phyloP scores from a whole-genome alignment of 2,113 vertebrate genomes.

The Coturnix japonica region DNA sequence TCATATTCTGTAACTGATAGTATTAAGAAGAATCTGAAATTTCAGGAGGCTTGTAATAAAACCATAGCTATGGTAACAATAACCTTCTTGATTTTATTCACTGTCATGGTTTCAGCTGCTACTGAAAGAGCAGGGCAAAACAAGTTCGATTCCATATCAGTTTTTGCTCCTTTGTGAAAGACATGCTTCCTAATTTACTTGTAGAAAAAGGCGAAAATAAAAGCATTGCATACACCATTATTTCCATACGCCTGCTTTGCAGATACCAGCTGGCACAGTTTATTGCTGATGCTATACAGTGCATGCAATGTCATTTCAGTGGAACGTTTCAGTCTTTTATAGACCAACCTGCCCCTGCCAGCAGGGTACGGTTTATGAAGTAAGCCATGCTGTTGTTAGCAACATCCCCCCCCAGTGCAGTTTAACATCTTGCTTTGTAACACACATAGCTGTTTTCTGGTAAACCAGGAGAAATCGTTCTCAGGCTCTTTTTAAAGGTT shows the following conservation, averaged over 20 bases:
- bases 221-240: accelerated
- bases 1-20: background rate
- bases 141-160: background rate
- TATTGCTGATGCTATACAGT: background rate
- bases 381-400: background rate
- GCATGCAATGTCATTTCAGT: background rate
- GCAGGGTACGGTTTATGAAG: background rate
- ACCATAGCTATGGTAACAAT: background rate
- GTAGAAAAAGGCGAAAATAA: background rate
- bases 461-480: background rate
- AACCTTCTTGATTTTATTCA: background rate
- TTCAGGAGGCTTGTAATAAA: background rate
- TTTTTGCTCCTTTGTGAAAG: background rate
- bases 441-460: background rate
- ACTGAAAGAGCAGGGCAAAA: accelerated
- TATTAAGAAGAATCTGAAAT: background rate
- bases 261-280: background rate
- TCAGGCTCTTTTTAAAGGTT: background rate
- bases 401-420: background rate
- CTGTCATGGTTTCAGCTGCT: background rate
- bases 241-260: background rate
- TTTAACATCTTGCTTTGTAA: background rate
- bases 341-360: background rate
- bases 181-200: accelerated
- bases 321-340: background rate